A percentile compares a stretch with the other conserved stretches of the same genome.
Evolutionary conservation across 2,888 invertebrate genomes (phyloP).

Genomic region (Taenaris catops): DNA sequence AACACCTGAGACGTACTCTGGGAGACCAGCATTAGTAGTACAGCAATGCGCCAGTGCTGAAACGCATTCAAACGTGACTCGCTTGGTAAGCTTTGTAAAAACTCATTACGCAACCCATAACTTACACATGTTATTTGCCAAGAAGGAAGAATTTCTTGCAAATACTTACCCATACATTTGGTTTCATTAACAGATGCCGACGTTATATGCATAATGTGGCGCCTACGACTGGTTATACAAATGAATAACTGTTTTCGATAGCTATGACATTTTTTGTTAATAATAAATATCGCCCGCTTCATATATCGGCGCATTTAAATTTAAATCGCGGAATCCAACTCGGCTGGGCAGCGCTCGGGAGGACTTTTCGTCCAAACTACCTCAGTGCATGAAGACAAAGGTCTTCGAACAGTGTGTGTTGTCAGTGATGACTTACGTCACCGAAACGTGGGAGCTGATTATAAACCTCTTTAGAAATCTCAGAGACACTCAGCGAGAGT

Average conservation of each 20-base stretch:
- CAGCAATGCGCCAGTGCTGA: slow-evolving; percentile 7
- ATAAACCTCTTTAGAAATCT: too few relatives aligned
- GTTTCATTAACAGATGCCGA: slow-evolving; percentile 11
- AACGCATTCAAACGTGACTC: slow-evolving; percentile 16
- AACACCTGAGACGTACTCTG: slow-evolving; percentile 10
- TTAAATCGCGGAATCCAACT: too few relatives aligned
- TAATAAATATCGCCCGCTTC: too few relatives aligned
- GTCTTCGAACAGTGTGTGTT: too few relatives aligned
- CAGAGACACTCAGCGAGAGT: too few relatives aligned
- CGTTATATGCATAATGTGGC: slow-evolving; percentile 5
- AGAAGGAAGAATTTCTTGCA: slow-evolving; percentile 43
- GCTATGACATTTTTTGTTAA: too few relatives aligned
- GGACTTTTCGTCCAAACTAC: too few relatives aligned
- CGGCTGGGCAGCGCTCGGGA: too few relatives aligned
- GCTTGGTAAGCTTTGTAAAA: slow-evolving; percentile 9
- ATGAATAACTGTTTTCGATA: slow-evolving; percentile 4
- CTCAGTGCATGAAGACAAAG: too few relatives aligned
- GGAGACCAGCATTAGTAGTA: slow-evolving; percentile 12
- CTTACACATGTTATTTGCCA: slow-evolving; percentile 34
- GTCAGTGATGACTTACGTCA: too few relatives aligned
- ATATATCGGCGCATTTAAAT: too few relatives aligned
- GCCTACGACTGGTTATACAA: slow-evolving; percentile 9
- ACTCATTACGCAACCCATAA: slow-evolving; percentile 40
- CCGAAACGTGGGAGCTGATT: too few relatives aligned
- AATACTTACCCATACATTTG: slow-evolving; percentile 15